Percentiles rank a stretch among this genome's conserved stretches.
Evolutionary conservation across 2,888 invertebrate species (phyloP).

Genomic region (Drosophila paranaensis): DNA sequence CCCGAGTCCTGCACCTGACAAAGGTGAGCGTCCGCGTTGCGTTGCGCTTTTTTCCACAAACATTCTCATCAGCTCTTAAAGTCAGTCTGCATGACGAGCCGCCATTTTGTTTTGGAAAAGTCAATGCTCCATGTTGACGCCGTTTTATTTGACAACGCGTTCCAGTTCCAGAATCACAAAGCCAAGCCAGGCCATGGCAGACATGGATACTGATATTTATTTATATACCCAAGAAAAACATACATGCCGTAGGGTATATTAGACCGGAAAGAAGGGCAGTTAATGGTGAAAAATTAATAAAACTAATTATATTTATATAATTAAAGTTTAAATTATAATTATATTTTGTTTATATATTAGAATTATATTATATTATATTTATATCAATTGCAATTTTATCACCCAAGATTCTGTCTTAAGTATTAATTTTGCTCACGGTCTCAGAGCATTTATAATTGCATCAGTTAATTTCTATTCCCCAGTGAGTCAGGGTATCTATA

Average conservation of each 20-base stretch:
- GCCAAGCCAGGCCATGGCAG: conserved; percentile 37
- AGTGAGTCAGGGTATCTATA: neutral
- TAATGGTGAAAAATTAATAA: neutral
- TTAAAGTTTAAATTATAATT: too few relatives aligned
- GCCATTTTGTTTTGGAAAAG: conserved; percentile 67
- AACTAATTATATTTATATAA: too few relatives aligned
- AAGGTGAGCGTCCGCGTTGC: conserved; percentile 39
- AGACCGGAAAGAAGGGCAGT: too few relatives aligned
- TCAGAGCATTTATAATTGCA: neutral
- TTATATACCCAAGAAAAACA: neutral
- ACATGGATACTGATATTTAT: conserved; percentile 31
- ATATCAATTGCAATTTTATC: too few relatives aligned
- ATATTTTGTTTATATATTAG: too few relatives aligned
- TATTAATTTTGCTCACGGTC: too few relatives aligned
- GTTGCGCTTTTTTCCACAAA: conserved; percentile 38
- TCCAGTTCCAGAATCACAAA: conserved; percentile 41
- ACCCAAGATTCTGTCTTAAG: too few relatives aligned
- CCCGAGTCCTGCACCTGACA: conserved; percentile 10
- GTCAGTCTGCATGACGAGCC: conserved; percentile 52
- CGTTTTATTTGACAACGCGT: conserved; percentile 58
- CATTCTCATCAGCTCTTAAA: conserved; percentile 53
- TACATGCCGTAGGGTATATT: neutral
- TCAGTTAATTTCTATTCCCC: too few relatives aligned
- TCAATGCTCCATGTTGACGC: conserved; percentile 60
- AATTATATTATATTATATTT: too few relatives aligned